A percentile compares a stretch with the other conserved stretches of the same genome.
Conservation (phyloP, 2,797 vertebrate species). For the Enteromius paludinosus region DNA sequence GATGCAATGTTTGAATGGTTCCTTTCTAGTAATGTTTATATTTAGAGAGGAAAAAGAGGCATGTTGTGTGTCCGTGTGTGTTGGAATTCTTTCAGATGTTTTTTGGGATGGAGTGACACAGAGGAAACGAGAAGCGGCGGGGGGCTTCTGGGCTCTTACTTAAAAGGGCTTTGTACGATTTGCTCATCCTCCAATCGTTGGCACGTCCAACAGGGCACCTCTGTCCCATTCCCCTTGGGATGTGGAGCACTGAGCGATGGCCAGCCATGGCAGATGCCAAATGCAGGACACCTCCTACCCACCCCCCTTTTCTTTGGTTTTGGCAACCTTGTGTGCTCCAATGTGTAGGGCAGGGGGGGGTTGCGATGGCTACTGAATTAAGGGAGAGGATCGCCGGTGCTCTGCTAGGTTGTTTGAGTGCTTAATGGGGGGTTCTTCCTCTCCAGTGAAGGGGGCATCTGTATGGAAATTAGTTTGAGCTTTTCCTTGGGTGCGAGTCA, state of each 20-base stretch:
- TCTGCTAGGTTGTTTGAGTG: constrained; percentile 48
- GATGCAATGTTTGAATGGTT: not conserved
- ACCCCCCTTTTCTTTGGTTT: constrained; percentile 60
- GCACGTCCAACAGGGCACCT: constrained; percentile 70
- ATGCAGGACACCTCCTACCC: constrained; percentile 46
- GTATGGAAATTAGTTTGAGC: constrained; percentile 81
- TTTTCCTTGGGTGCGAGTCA: constrained; percentile 83
- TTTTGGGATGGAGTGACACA: constrained; percentile 28
- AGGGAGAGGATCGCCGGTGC: constrained; percentile 52
- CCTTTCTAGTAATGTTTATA: constrained; percentile 21
- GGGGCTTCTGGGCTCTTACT: constrained; percentile 45
- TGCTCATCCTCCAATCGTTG: constrained; percentile 46
- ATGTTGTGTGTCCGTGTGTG: constrained; percentile 11
- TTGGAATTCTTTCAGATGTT: constrained; percentile 49
- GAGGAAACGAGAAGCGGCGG: constrained; percentile 54
- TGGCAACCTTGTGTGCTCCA: constrained; percentile 54
- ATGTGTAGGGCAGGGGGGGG: constrained; percentile 51
- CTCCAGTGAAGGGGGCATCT: constrained; percentile 79
- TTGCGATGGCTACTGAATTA: constrained; percentile 57
- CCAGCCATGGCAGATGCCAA: constrained; percentile 49
- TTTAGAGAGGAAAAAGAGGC: constrained; percentile 15
- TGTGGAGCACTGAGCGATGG: constrained; percentile 41
- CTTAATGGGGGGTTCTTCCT: constrained; percentile 64
- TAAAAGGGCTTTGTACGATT: constrained; percentile 60
- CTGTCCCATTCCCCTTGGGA: constrained; percentile 66